These are phyloP conservation scores for Grallaria varia DNA, from an alignment of 2,113 vertebrate species.

Conservation along the genomic window DNA sequence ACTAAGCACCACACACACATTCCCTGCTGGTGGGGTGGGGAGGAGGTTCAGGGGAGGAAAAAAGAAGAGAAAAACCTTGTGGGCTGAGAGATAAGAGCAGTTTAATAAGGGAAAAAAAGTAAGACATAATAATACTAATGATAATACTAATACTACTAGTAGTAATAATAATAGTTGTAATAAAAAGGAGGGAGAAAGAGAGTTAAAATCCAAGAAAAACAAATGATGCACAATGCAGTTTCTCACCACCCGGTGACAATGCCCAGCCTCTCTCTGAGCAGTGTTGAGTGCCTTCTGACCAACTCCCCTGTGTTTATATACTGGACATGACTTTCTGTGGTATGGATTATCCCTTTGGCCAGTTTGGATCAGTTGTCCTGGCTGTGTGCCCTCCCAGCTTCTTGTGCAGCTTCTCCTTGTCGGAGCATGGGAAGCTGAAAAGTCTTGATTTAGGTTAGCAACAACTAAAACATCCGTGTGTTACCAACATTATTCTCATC, in stretches of 20 bases:
- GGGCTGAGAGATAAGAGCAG: too few species aligned
- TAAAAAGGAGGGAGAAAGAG: neutral
- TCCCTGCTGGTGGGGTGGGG: too few species aligned
- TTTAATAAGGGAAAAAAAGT: too few species aligned
- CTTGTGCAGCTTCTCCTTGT: neutral
- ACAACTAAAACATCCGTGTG: accelerated
- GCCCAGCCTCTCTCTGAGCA: neutral
- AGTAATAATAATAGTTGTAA: neutral
- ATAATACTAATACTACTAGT: neutral
- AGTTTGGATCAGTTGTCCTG: neutral
- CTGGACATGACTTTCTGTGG: neutral
- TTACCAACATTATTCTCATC: neutral
- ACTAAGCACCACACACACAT: neutral
- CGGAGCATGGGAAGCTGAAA: too few species aligned
- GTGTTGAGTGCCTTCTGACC: neutral
- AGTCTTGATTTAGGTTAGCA: neutral
- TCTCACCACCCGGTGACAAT: neutral
- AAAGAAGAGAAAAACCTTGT: too few species aligned
- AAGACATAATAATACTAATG: too few species aligned
- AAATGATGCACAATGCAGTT: accelerated
- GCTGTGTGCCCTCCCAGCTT: neutral
- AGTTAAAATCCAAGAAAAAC: neutral
- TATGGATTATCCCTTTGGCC: neutral
- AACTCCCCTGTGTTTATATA: neutral
- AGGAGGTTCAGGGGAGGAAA: too few species aligned